phyloP scores from a whole-genome alignment of 2,797 vertebrate genomes.

The Amphiprion clarkii region DNA sequence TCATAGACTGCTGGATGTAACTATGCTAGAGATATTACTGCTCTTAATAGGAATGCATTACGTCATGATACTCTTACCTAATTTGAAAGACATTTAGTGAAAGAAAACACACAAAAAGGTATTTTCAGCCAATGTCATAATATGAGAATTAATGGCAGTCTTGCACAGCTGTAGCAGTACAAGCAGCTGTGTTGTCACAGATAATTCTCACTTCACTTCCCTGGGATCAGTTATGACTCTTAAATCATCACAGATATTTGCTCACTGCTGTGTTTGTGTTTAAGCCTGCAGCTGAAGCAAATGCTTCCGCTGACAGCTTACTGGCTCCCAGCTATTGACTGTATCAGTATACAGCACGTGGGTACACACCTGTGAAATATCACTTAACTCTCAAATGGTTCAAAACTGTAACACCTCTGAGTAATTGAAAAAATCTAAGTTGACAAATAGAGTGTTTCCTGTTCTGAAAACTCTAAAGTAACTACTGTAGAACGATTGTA shows the following conservation, averaged over 20 bases:
- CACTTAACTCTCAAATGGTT: too few relatives aligned
- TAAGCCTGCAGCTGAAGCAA: background rate
- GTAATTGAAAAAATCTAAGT: too few relatives aligned
- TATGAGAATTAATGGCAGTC: slow-evolving; percentile 24
- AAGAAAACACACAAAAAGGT: slow-evolving; percentile 10
- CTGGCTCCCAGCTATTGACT: background rate
- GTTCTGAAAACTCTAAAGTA: too few relatives aligned
- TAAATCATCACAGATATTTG: slow-evolving; percentile 27
- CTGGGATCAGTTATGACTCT: slow-evolving; percentile 29
- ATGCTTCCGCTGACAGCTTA: background rate
- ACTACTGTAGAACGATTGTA: too few relatives aligned
- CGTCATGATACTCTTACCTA: slow-evolving; percentile 19
- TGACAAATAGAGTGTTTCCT: too few relatives aligned
- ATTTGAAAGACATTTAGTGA: slow-evolving; percentile 12
- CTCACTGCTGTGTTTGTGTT: background rate
- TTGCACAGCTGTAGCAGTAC: slow-evolving; percentile 21
- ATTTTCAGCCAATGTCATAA: slow-evolving; percentile 8
- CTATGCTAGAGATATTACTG: too few relatives aligned
- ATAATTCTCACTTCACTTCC: slow-evolving; percentile 22
- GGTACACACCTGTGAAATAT: too few relatives aligned
- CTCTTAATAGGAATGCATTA: slow-evolving; percentile 22
- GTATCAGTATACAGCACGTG: background rate
- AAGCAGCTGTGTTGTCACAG: slow-evolving; percentile 31
- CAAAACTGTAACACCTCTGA: too few relatives aligned
- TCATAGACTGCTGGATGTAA: too few relatives aligned